Base-by-base conservation (phyloP, 2,888 invertebrate genomes). In the Pheosia gnoma region DNA sequence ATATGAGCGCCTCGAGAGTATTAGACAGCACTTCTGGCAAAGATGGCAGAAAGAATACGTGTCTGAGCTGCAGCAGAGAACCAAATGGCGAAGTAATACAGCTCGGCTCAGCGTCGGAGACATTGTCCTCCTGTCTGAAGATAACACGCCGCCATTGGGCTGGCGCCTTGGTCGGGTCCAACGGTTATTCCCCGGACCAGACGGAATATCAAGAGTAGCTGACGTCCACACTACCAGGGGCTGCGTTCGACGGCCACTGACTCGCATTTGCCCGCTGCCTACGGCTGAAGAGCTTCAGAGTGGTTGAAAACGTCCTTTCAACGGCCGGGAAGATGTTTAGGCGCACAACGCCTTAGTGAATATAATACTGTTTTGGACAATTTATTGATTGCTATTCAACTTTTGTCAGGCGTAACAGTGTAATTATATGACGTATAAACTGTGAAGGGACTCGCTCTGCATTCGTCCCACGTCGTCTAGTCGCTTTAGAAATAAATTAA, bases 21-120 rank as follows among this genome's bases (percentile, higher is more conserved):
- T 65, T 3, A 54, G 60, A 0, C 72, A 65, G 49, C 71, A 70
- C 38, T 72, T 71, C 49, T 72, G 70, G 71, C 37, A 57, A 3
- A 54, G 70, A 57, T 72, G 68, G 68, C 62, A 62, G 11, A 63
- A 59, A 13, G 70, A 75, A 58, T 75, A 71, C 25, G 53, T 75
- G 0, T 47, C 61, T 1, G 70, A 71, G 49, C 45, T 81, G 0
- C 79, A 80, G 52, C 74, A 77, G 49, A n/a, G 77, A 37, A 65
- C 66, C 1, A 78, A 79, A 60, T 80, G 79, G 79, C 60, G 58
- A 37, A 57, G 41, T 0, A 59, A 61, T 25, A 58, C 10, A 25
- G 53, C 59, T 7, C 55, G 53, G 38, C 61, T 74, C 0, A 61
- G 61, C 3, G 38, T 68, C 10, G 67, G 66, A 11, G 65, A 69